Percentiles rank a stretch among this genome's conserved stretches.
These are phyloP conservation scores for Beaufortia kweichowensis DNA, from an alignment of 2,113 vertebrate genomes.

Conservation along the genomic window DNA sequence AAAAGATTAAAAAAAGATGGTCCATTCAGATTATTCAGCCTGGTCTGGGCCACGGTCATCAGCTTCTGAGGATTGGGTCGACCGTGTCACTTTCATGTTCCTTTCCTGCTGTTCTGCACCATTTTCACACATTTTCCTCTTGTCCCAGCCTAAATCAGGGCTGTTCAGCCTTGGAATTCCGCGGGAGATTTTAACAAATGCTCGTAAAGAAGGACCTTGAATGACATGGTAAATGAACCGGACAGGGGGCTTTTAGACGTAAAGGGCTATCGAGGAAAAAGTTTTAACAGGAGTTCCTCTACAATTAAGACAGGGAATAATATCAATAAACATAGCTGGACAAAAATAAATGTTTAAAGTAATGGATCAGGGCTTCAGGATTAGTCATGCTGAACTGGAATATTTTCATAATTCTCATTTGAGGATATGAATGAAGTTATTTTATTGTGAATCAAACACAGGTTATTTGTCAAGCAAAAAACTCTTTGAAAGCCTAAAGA, in stretches of 20 bases:
- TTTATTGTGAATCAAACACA: neutral
- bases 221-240: constrained; percentile 56
- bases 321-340: neutral
- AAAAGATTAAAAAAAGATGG: constrained; percentile 88
- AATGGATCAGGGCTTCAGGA: neutral
- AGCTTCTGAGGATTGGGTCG: constrained; percentile 83
- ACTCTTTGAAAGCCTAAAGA: constrained; percentile 55
- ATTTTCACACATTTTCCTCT: constrained; percentile 60
- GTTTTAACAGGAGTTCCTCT: neutral
- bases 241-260: constrained; percentile 12
- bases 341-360: neutral
- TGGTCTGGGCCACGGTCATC: constrained; percentile 77
- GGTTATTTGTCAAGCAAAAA: constrained; percentile 61
- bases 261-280: constrained; percentile 29
- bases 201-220: constrained; percentile 69
- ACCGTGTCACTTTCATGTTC: constrained; percentile 92
- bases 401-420: neutral
- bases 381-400: neutral
- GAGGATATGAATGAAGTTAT: neutral
- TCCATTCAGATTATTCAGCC: constrained; percentile 88
- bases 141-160: constrained; percentile 81
- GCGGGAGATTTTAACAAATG: constrained; percentile 90
- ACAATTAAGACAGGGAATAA: neutral
- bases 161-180: constrained; percentile 82
- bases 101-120: constrained; percentile 74